Conservation (phyloP, 2,113 vertebrate genomes). For the Pseudorhombus dupliciocellatus region DNA sequence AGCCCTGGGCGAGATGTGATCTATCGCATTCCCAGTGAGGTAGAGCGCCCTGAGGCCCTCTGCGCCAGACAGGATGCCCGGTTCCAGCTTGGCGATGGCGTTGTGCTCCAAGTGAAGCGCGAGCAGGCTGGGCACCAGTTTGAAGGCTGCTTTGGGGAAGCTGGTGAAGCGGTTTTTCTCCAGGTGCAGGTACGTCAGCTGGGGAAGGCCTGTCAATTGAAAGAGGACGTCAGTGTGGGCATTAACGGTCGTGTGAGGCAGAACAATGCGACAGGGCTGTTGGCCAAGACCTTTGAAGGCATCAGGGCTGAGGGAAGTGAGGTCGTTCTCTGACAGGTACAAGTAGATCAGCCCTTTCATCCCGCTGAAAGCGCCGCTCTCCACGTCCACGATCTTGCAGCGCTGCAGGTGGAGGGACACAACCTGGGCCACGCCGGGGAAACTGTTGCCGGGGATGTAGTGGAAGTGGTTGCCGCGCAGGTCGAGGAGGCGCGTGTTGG, state of each 20-base stretch:
- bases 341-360: constrained; percentile 90
- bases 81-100: constrained; percentile 75
- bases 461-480: constrained; percentile 85
- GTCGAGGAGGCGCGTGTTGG: constrained; percentile 85
- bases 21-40: constrained; percentile 83
- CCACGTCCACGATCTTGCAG: constrained; percentile 82
- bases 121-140: constrained; percentile 85
- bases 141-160: constrained; percentile 83
- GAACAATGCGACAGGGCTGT: not conserved
- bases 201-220: constrained; percentile 74
- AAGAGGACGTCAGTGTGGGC: not conserved
- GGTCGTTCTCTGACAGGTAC: constrained; percentile 90
- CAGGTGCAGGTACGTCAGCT: constrained; percentile 89
- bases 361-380: constrained; percentile 82
- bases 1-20: constrained; percentile 66
- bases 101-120: constrained; percentile 91
- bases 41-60: constrained; percentile 85
- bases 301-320: constrained; percentile 79
- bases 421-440: constrained; percentile 80
- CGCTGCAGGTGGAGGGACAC: constrained; percentile 92
- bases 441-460: constrained; percentile 81
- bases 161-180: constrained; percentile 85
- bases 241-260: not conserved
- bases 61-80: constrained; percentile 71
- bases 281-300: constrained; percentile 79